phyloP scores from a whole-genome alignment of 2,113 vertebrate genomes.

The Tretioscincus oriximinensis region DNA sequence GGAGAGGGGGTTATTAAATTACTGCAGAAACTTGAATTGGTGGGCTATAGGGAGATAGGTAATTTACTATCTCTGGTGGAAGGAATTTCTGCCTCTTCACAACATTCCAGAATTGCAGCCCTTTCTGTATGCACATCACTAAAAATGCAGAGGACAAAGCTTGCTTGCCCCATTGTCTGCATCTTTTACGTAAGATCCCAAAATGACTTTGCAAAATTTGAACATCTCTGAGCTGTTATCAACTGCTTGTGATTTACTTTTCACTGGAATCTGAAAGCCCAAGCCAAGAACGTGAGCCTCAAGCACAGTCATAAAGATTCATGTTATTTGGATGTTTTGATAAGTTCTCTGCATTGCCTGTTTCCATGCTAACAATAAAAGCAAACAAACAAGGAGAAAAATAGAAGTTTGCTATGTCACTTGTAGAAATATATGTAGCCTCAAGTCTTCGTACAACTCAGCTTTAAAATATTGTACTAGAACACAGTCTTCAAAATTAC shows the following conservation, averaged over 20 bases:
- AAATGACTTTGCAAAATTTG: slow-evolving; percentile 2
- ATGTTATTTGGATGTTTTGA: not conserved
- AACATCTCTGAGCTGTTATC: not conserved
- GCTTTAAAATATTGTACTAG: not conserved
- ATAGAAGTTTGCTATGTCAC: not conserved
- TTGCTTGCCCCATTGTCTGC: not conserved
- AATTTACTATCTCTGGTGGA: not conserved
- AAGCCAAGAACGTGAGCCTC: not conserved
- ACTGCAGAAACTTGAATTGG: not conserved
- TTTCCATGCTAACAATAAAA: not conserved
- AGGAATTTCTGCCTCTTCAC: not conserved
- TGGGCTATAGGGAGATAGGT: not conserved
- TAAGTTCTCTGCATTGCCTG: not conserved
- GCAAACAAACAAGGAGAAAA: not conserved
- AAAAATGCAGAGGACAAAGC: not conserved
- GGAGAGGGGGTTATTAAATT: not conserved
- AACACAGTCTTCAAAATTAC: not conserved
- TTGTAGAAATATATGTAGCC: not conserved
- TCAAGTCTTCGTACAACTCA: not conserved
- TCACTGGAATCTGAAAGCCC: not conserved
- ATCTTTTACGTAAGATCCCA: not conserved
- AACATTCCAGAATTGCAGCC: not conserved
- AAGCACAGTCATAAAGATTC: not conserved
- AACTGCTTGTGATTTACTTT: not conserved
- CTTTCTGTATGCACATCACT: not conserved